A percentile compares a stretch with the other conserved stretches of the same genome.
Conservation (phyloP, 1,140 invertebrate genomes). For the Trachymyrmex cornetzi region DNA sequence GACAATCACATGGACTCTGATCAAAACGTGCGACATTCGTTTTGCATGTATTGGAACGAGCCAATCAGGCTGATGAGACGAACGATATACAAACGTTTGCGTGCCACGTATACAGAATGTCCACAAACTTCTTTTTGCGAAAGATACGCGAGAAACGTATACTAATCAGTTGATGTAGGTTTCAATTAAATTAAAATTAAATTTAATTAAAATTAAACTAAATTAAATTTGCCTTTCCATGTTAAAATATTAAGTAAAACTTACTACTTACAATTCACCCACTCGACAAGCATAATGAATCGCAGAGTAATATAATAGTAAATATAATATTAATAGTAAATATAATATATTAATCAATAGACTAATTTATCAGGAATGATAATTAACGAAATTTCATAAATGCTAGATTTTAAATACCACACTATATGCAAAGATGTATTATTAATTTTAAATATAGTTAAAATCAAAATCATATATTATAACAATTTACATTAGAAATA, state of each 20-base stretch:
- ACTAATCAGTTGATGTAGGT: constrained; percentile 4
- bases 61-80: constrained; percentile 70
- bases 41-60: constrained; percentile 5
- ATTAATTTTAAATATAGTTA: neutral
- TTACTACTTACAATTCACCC: neutral
- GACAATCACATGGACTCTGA: constrained; percentile 4
- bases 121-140: neutral
- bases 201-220: constrained; percentile 7
- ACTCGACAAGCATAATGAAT: neutral
- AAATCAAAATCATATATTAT: neutral
- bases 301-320: neutral
- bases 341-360: constrained; percentile 2
- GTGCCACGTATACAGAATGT: constrained; percentile 18
- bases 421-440: neutral
- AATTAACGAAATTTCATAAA: constrained; percentile 4
- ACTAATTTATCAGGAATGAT: neutral
- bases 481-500: neutral
- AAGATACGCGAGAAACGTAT: neutral
- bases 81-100: constrained; percentile 14
- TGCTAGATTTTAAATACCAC: neutral
- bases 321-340: constrained; percentile 13
- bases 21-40: constrained; percentile 39
- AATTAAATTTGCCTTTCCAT: constrained; percentile 11
- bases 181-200: constrained; percentile 17
- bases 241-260: neutral